phyloP scores from a whole-genome alignment of 1,140 invertebrate genomes.

The Anoplophora glabripennis region DNA sequence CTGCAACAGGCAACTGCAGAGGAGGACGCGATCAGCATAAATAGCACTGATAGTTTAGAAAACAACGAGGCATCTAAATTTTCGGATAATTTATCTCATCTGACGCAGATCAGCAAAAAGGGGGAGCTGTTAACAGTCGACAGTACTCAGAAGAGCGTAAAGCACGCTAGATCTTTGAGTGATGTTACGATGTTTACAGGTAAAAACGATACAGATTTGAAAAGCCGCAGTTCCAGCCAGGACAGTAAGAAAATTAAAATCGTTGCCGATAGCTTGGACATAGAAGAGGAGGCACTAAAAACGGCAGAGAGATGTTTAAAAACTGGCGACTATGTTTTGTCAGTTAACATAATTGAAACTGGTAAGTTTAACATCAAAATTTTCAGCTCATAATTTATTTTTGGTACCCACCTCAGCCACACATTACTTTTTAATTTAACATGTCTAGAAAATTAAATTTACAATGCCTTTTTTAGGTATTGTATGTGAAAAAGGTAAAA shows the following conservation, averaged over 20 bases:
- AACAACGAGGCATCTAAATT: not conserved
- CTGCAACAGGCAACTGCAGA: slow-evolving; percentile 57
- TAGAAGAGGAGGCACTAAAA: slow-evolving; percentile 15
- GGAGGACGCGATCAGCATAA: slow-evolving; percentile 57
- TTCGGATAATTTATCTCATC: not conserved
- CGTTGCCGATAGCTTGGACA: not conserved
- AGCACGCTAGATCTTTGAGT: slow-evolving; percentile 43
- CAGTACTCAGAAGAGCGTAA: slow-evolving; percentile 44
- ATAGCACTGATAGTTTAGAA: slow-evolving; percentile 48
- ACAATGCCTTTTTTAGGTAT: slow-evolving; percentile 54
- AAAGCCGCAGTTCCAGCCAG: slow-evolving; percentile 9
- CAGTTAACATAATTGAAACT: slow-evolving; percentile 70
- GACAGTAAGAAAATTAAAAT: not conserved
- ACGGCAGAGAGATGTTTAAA: slow-evolving; percentile 55
- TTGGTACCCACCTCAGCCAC: no score
- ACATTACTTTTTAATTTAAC: no score
- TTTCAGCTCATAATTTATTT: no score
- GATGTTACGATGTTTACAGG: slow-evolving; percentile 38
- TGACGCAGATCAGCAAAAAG: slow-evolving; percentile 11
- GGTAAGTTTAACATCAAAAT: slow-evolving; percentile 47
- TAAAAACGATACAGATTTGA: slow-evolving; percentile 23
- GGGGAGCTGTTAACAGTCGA: slow-evolving; percentile 36
- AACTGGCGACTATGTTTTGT: slow-evolving; percentile 58
- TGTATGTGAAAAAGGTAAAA: slow-evolving; percentile 73
- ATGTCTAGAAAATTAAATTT: no score